Percentiles rank a stretch among this genome's conserved stretches.
phyloP scores from a whole-genome alignment of 2,113 vertebrate genomes.

The Xenus cinereus region DNA sequence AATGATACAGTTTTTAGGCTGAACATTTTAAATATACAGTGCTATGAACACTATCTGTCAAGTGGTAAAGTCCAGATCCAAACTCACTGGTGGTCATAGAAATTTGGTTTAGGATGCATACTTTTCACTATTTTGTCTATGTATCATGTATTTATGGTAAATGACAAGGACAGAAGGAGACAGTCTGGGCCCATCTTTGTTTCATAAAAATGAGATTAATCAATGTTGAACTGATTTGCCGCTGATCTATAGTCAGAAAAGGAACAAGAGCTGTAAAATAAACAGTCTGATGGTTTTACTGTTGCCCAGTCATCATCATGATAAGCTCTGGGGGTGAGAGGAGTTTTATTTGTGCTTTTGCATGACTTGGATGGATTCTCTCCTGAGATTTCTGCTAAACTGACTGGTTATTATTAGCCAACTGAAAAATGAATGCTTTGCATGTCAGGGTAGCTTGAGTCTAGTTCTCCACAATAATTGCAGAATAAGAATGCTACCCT shows the following conservation, averaged over 20 bases:
- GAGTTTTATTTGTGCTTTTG: neutral
- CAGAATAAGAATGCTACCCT: neutral
- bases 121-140: neutral
- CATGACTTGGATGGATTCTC: neutral
- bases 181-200: accelerated
- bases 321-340: neutral
- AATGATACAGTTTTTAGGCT: neutral
- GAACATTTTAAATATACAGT: neutral
- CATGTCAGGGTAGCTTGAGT: neutral
- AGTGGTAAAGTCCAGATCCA: neutral
- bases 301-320: accelerated
- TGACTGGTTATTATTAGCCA: neutral
- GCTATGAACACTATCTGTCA: neutral
- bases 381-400: neutral
- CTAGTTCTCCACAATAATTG: neutral
- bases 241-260: neutral
- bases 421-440: neutral
- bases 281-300: neutral
- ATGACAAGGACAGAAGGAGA: neutral
- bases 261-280: neutral
- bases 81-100: neutral
- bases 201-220: neutral
- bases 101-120: neutral
- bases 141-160: neutral
- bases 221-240: neutral